Evolutionary conservation across 1,140 invertebrate genomes (phyloP), one percentile per base, ranked within the genome.

Genomic region (Cyclargus thomasi): DNA sequence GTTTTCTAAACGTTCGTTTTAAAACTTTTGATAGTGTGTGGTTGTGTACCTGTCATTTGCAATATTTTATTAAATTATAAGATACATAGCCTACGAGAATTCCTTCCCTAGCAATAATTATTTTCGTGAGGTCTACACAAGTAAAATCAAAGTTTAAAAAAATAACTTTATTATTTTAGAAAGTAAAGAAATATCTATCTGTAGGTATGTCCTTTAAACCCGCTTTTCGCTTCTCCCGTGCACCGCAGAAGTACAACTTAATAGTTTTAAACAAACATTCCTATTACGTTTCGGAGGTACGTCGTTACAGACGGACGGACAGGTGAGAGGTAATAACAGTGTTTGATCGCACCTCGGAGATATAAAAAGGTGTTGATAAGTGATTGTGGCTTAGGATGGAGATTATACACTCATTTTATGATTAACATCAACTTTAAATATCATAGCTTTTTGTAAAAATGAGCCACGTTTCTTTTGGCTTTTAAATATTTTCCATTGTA

Each of bases 261-360:
- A 84, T 82, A 85, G 82, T 82, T 80, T 88, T 86, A 86, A 86
- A 88, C 85, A 88, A 88, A 88, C 84, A 88, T 81, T 80, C 75
- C 67, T 78, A 80, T 80, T 83, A 83, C 59, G 64, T 53, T 63
- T 11, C 63, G 67, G 67, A 70, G 65, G 70, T 66, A 69, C 77
- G 83, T 80, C 78, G 83, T 86, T 84, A 86, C 67, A 70, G 65
- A 75, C 72, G 57, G 70, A 70, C 69, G 68, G 66, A 68, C 57
- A 83, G 76, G 80, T 82, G 82, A 83, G 85, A 80, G 85, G 82
- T 83, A 85, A 88, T 86, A 73, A 85, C 72, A 81, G 74, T 73
- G 67, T 73, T 75, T 67, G 68, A 59, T 59, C 55, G 55, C 55
- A 17, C 55, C 18, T 11, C 2, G 55, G 55, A 47, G 8, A 6